phyloP scores from a whole-genome alignment of 1,140 invertebrate species.

The Ostrea edulis region DNA sequence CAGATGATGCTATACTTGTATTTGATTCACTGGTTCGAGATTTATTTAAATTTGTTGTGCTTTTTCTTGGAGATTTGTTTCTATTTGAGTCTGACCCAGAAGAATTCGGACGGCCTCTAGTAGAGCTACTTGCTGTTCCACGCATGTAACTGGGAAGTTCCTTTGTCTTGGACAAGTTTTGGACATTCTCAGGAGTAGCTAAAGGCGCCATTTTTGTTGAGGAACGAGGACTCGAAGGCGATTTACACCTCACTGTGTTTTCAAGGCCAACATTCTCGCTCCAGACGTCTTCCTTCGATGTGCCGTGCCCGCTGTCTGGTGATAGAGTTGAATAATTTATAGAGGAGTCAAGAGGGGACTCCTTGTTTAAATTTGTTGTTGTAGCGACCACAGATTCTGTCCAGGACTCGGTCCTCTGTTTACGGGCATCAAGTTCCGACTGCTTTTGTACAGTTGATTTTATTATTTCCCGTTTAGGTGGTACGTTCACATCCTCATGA shows the following conservation, averaged over 20 bases:
- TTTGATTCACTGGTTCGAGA: constrained; percentile 63
- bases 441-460: constrained; percentile 56
- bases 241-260: constrained; percentile 53
- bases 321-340: constrained; percentile 64
- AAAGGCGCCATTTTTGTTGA: constrained; percentile 47
- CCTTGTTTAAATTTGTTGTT: constrained; percentile 56
- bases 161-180: constrained; percentile 52
- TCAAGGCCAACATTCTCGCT: constrained; percentile 63
- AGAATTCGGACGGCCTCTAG: constrained; percentile 49
- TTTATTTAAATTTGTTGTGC: constrained; percentile 64
- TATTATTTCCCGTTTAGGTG: constrained; percentile 58
- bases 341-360: constrained; percentile 62
- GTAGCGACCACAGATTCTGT: constrained; percentile 67
- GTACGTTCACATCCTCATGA: constrained; percentile 29
- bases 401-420: constrained; percentile 74
- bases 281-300: constrained; percentile 70
- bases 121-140: constrained; percentile 63
- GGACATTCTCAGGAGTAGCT: constrained; percentile 51
- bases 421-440: constrained; percentile 68
- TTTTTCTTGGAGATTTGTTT: constrained; percentile 46
- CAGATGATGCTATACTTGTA: constrained; percentile 63
- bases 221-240: constrained; percentile 44
- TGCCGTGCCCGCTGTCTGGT: constrained; percentile 70
- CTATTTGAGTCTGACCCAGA: constrained; percentile 56
- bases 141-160: constrained; percentile 70